Percentiles rank a stretch among this genome's conserved stretches.
phyloP scores from a whole-genome alignment of 1,140 invertebrate species.

The Listronotus bonariensis region DNA sequence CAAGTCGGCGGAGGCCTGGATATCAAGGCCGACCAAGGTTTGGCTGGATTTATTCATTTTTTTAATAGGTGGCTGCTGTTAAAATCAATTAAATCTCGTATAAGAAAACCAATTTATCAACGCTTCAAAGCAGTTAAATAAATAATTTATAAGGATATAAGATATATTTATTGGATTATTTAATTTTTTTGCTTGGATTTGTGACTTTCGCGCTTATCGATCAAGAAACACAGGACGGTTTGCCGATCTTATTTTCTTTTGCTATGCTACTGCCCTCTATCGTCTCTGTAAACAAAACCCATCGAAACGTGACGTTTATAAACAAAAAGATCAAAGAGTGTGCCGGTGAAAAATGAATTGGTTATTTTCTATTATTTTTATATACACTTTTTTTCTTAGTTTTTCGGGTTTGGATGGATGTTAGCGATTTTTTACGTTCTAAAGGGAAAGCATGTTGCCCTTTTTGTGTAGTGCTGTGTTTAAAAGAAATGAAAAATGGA shows the following conservation, averaged over 20 bases:
- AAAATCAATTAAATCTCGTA: too few species aligned
- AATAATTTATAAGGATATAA: too few species aligned
- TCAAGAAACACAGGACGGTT: conserved; percentile 2
- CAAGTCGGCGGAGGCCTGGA: too few species aligned
- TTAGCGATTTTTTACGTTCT: background rate
- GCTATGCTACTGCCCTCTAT: conserved; percentile 14
- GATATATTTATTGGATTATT: too few species aligned
- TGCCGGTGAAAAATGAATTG: conserved; percentile 11
- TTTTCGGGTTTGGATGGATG: background rate
- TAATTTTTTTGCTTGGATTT: background rate
- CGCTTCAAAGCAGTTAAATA: too few species aligned
- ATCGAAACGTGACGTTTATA: conserved; percentile 12
- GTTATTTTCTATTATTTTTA: background rate
- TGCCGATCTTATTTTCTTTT: background rate
- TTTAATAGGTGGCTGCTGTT: too few species aligned
- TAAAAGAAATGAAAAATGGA: conserved; percentile 18
- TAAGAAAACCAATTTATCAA: too few species aligned
- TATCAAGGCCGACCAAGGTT: too few species aligned
- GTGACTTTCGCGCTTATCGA: background rate
- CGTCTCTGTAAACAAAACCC: background rate
- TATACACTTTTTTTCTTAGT: background rate
- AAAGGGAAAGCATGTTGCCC: conserved; percentile 21
- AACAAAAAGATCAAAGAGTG: conserved; percentile 26
- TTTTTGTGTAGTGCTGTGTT: conserved; percentile 33
- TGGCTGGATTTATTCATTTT: too few species aligned